Evolutionary conservation across 2,113 vertebrate genomes (phyloP), one percentile per base, ranked within the genome.

Genomic region (Arenaria interpres): DNA sequence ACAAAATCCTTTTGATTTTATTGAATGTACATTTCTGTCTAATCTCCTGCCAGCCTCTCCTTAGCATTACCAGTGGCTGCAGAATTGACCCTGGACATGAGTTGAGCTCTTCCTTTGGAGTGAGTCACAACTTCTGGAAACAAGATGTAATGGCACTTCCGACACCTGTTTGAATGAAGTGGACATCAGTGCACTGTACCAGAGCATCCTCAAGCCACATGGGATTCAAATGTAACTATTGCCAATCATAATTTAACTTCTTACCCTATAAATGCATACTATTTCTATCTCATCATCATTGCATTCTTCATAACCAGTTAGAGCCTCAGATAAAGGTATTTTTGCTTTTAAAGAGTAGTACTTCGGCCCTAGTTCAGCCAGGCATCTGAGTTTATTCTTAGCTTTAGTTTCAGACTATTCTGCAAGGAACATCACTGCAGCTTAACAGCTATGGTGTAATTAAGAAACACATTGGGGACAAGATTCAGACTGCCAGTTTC

Each of bases 1-100:
- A 96, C 88, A 96, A 95, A 98, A 95, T 96, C 88, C 94, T 92
- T 89, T 96, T 95, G 93, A 94, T 93, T 97, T 97, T 96, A 97
- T 95, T 94, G 95, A 97, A 97, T 82, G 85, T 81, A 74, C 75
- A 75, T 94, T 97, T 97, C 94, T 96, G 76, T 90, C 86, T 97
- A 95, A 96, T 96, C 93, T 95, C 86, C 94, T 95, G 71, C 46
- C 83, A 95, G 60, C 69, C 79, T 67, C 84, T 97, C 85, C 96
- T 98, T 88, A 98, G 91, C 62, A 89, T 98, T 93, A 97, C 85
- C 8, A 15, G 87, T 35, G 89, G 92, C 94, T 98, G 96, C 85
- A 97, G 96, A 71, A 97, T 92, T 85, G 97, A 98, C 97, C 97
- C 96, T 8, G 15, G 78, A 43, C 73, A 97, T 80, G 97, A 97